Percentiles rank a stretch among this genome's conserved stretches.
Evolutionary conservation across 2,113 vertebrate species (phyloP).

Genomic region (Coturnix japonica): DNA sequence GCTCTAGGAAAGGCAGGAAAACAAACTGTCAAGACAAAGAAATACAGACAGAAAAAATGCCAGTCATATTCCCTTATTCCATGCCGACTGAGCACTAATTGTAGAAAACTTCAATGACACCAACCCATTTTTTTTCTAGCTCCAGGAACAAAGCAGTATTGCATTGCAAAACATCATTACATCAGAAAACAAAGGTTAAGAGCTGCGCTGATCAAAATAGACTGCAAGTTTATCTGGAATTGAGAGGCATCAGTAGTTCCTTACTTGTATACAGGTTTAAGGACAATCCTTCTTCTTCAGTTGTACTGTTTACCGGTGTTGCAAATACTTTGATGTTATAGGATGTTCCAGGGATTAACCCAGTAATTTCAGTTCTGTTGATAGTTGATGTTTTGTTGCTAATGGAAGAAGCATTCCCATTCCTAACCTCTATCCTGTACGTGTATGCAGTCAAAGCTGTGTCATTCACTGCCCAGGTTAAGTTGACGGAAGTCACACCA

Average conservation of each 20-base stretch:
- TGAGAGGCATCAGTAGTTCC: background rate
- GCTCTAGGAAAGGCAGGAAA: slow-evolving; percentile 9
- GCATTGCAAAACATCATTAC: background rate
- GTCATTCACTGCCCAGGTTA: slow-evolving; percentile 64
- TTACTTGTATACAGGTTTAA: background rate
- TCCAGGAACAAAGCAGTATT: background rate
- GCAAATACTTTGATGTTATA: background rate
- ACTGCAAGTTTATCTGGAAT: background rate
- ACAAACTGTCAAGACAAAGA: background rate
- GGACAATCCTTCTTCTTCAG: background rate
- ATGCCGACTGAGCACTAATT: background rate
- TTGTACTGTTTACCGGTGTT: background rate
- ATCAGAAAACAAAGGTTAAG: background rate
- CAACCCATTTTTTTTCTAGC: background rate
- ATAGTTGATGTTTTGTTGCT: fast-evolving
- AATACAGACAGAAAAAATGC: background rate
- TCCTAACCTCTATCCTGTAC: background rate
- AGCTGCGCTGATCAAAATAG: background rate
- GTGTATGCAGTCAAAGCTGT: background rate
- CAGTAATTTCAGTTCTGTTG: fast-evolving
- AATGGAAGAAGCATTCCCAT: fast-evolving
- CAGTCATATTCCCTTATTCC: background rate
- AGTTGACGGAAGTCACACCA: background rate
- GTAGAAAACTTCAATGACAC: background rate
- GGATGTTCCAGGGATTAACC: background rate